A percentile compares a stretch with the other conserved stretches of the same genome.
Evolutionary conservation across 2,797 vertebrate genomes (phyloP).

Genomic region (Euphonia xanthogaster): DNA sequence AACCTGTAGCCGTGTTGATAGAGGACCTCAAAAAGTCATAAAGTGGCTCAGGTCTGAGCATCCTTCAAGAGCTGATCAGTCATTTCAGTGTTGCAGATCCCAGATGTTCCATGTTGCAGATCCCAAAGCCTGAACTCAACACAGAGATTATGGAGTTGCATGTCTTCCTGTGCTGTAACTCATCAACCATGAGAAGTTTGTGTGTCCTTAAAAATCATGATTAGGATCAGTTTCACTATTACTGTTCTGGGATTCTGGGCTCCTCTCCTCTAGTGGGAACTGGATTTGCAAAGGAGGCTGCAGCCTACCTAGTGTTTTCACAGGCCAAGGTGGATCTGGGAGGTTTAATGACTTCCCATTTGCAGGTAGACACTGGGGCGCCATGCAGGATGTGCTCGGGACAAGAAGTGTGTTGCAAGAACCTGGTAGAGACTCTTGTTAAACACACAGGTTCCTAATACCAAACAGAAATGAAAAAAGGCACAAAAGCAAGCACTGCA

Average conservation of each 20-base stretch:
- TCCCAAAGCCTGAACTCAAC: not conserved
- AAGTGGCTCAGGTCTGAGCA: not conserved
- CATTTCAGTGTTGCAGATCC: not conserved
- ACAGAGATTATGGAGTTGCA: fast-evolving
- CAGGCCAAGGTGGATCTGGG: not conserved
- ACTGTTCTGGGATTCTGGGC: not conserved
- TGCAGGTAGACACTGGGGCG: not conserved
- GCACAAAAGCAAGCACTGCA: not conserved
- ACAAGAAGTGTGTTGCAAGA: constrained; percentile 22
- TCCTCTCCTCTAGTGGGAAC: not conserved
- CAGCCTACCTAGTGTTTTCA: not conserved
- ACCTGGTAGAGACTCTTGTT: not conserved
- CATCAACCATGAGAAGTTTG: not conserved
- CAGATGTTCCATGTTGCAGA: not conserved
- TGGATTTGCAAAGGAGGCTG: not conserved
- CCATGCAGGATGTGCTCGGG: not conserved
- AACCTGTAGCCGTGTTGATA: not conserved
- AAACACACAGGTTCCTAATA: not conserved
- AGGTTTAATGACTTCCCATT: constrained; percentile 18
- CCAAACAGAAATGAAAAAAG: not conserved
- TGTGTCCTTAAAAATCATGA: not conserved
- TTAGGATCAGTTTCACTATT: not conserved
- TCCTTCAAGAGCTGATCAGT: not conserved
- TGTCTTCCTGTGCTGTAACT: not conserved
- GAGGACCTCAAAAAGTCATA: not conserved